Percentiles rank a stretch among this genome's conserved stretches.
Evolutionary conservation across 2,113 vertebrate genomes (phyloP).

Genomic region (Microcebus griseorufus): DNA sequence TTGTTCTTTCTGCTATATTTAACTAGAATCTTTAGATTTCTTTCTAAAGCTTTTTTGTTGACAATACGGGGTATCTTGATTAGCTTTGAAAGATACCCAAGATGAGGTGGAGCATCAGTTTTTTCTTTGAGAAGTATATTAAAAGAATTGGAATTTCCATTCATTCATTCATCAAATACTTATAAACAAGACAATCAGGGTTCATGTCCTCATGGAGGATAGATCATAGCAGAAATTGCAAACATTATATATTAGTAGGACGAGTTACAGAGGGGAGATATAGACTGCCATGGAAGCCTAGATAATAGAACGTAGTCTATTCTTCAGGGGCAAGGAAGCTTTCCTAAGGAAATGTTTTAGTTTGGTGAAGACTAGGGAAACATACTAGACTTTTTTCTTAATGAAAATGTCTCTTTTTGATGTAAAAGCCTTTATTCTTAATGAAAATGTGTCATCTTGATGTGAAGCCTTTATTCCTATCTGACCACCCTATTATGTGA

Average conservation of each 20-base stretch:
- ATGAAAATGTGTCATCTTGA: constrained; percentile 28
- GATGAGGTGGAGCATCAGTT: background rate
- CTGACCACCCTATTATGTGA: constrained; percentile 55
- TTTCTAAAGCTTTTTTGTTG: background rate
- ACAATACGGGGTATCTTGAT: background rate
- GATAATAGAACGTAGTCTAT: background rate
- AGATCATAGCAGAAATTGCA: background rate
- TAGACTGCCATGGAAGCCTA: background rate
- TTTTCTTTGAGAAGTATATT: background rate
- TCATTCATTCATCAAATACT: background rate
- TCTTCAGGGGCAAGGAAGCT: background rate
- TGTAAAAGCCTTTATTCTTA: background rate
- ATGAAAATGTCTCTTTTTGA: background rate
- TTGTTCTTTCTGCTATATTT: background rate
- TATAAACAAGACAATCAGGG: background rate
- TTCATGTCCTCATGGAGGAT: background rate
- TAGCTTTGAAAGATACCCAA: background rate
- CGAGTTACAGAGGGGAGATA: background rate
- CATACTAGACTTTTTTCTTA: background rate
- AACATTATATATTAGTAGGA: background rate
- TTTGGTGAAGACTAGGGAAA: constrained; percentile 6
- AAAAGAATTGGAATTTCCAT: constrained; percentile 6
- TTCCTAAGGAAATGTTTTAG: constrained; percentile 9
- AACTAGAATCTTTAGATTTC: background rate
- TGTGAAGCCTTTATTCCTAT: background rate